phyloP scores from a whole-genome alignment of 2,888 invertebrate species.

The Lasioglossum lativentre region DNA sequence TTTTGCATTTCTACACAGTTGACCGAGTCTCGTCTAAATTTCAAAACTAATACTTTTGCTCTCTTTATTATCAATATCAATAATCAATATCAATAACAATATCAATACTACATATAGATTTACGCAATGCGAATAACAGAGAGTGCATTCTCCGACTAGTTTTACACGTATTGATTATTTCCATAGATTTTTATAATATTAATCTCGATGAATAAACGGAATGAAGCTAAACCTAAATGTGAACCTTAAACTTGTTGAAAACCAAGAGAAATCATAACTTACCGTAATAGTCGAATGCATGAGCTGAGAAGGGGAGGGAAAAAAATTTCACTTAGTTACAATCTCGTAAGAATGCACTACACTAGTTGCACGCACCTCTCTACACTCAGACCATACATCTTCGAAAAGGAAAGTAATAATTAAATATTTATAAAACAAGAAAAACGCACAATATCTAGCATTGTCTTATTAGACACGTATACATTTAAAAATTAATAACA shows the following conservation, averaged over 20 bases:
- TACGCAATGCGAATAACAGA: slow-evolving; percentile 25
- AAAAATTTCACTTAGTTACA: slow-evolving; percentile 84
- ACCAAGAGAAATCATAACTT: slow-evolving; percentile 93
- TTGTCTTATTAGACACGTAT: neutral
- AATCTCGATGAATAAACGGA: slow-evolving; percentile 52
- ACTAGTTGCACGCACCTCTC: slow-evolving; percentile 76
- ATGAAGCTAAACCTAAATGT: slow-evolving; percentile 72
- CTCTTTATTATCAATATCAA: slow-evolving; percentile 15
- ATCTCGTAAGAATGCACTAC: slow-evolving; percentile 75
- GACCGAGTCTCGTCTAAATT: slow-evolving; percentile 25
- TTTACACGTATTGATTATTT: slow-evolving; percentile 9
- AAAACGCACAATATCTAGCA: slow-evolving; percentile 18
- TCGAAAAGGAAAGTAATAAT: slow-evolving; percentile 28
- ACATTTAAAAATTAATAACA: neutral
- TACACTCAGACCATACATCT: slow-evolving; percentile 75
- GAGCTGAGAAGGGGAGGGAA: slow-evolving; percentile 88
- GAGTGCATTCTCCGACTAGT: slow-evolving; percentile 59
- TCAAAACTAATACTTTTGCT: slow-evolving; percentile 26
- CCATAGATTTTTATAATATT: slow-evolving; percentile 40
- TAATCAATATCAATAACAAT: neutral
- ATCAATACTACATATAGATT: slow-evolving; percentile 15
- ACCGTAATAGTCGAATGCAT: slow-evolving; percentile 99
- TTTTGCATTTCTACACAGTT: slow-evolving; percentile 45
- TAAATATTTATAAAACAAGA: slow-evolving; percentile 28
- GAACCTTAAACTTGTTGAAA: slow-evolving; percentile 77